phyloP scores from a whole-genome alignment of 2,113 vertebrate species.

The Lasiurus cinereus region DNA sequence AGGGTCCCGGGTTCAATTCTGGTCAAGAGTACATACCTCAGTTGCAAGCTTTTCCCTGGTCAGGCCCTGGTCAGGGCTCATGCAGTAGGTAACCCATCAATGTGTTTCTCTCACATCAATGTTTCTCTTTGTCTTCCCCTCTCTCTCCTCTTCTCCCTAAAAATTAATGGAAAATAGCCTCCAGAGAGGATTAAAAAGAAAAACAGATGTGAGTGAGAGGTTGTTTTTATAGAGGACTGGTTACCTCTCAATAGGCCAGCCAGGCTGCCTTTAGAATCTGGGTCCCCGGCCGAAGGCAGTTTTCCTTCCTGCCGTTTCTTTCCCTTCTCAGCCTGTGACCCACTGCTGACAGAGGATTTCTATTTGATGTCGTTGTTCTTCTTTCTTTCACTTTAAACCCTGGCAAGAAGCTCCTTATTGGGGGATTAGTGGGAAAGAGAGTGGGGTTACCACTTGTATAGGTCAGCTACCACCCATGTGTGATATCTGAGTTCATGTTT shows the following conservation, averaged over 20 bases:
- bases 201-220: background rate
- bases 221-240: background rate
- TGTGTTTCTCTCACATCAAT: too few species aligned
- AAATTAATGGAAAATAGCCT: too few species aligned
- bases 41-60: too few species aligned
- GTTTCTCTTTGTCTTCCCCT: too few species aligned
- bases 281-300: accelerated
- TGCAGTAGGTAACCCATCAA: too few species aligned
- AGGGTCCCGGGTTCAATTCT: too few species aligned
- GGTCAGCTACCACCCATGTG: background rate
- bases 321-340: background rate
- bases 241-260: accelerated
- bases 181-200: too few species aligned
- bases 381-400: constrained; percentile 7
- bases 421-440: background rate
- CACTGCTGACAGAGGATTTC: background rate
- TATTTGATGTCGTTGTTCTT: background rate
- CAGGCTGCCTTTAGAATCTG: background rate
- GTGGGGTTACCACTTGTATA: background rate
- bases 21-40: too few species aligned
- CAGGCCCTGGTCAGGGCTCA: too few species aligned
- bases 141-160: too few species aligned
- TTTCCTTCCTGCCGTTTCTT: background rate
- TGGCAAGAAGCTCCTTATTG: background rate
- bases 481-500: background rate